Conservation (phyloP, 2,888 invertebrate genomes). For the Heliconius ismenius region DNA sequence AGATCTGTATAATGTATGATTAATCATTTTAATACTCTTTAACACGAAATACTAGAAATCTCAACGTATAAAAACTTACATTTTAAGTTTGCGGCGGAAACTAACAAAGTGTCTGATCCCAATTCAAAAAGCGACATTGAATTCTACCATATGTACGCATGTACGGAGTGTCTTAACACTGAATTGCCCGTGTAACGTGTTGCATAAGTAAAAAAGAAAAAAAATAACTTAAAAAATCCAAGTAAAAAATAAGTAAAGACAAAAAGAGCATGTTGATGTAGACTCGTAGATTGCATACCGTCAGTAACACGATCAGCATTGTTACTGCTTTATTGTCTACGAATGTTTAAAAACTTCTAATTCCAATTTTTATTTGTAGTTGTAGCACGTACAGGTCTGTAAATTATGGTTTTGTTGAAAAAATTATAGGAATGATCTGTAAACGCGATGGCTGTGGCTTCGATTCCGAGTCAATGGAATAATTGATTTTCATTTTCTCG, state of each 20-base stretch:
- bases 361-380: slow-evolving; percentile 21
- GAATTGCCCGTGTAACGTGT: too few relatives aligned
- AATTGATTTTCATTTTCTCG: too few relatives aligned
- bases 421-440: neutral
- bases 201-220: neutral
- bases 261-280: slow-evolving; percentile 24
- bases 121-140: too few relatives aligned
- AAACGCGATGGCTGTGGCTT: neutral
- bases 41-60: slow-evolving; percentile 2
- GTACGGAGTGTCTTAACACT: neutral
- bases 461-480: neutral
- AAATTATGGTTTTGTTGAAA: neutral
- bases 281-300: slow-evolving; percentile 34
- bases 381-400: neutral
- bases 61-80: neutral
- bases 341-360: slow-evolving; percentile 57
- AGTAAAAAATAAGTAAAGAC: slow-evolving; percentile 7
- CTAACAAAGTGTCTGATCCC: too few relatives aligned
- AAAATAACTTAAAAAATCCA: neutral
- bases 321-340: slow-evolving; percentile 62
- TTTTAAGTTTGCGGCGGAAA: neutral
- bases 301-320: slow-evolving; percentile 44
- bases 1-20: neutral
- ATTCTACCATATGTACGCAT: too few relatives aligned
- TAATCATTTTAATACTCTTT: neutral